Percentiles rank a stretch among this genome's conserved stretches.
phyloP scores from a whole-genome alignment of 2,888 invertebrate species.

The Euzophera pinguis region DNA sequence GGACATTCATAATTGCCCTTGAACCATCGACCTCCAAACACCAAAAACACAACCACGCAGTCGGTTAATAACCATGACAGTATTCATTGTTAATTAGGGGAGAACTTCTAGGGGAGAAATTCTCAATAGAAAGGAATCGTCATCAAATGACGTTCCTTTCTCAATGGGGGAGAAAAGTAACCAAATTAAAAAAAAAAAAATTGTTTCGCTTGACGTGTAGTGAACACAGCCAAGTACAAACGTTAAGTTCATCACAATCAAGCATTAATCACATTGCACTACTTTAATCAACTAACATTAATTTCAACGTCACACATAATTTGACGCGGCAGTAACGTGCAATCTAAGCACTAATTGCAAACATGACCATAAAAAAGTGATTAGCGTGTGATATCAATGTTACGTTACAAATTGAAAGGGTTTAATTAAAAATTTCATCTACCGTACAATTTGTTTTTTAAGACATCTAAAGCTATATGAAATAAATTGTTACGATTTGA shows the following conservation, averaged over 20 bases:
- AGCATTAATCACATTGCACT: background rate
- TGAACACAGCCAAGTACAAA: background rate
- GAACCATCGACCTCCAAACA: too few species aligned
- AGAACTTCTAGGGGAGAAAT: too few species aligned
- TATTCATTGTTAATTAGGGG: too few species aligned
- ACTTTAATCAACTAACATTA: slow-evolving; percentile 44
- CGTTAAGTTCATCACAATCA: background rate
- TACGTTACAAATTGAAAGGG: slow-evolving; percentile 53
- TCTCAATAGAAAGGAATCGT: too few species aligned
- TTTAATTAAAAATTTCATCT: slow-evolving; percentile 41
- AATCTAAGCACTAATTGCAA: slow-evolving; percentile 61
- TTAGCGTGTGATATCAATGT: slow-evolving; percentile 58
- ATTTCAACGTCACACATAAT: slow-evolving; percentile 51
- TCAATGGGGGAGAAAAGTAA: too few species aligned
- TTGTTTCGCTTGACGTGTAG: background rate
- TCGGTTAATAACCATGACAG: too few species aligned
- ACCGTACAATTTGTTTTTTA: slow-evolving; percentile 42
- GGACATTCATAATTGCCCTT: too few species aligned
- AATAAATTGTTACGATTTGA: too few species aligned
- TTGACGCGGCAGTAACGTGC: slow-evolving; percentile 42
- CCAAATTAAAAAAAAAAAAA: background rate
- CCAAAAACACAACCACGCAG: too few species aligned
- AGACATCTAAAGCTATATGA: slow-evolving; percentile 24
- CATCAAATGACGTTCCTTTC: too few species aligned
- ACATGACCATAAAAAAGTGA: slow-evolving; percentile 64